Conservation (phyloP, 1,140 invertebrate species). For the Eupristina koningsbergeri region DNA sequence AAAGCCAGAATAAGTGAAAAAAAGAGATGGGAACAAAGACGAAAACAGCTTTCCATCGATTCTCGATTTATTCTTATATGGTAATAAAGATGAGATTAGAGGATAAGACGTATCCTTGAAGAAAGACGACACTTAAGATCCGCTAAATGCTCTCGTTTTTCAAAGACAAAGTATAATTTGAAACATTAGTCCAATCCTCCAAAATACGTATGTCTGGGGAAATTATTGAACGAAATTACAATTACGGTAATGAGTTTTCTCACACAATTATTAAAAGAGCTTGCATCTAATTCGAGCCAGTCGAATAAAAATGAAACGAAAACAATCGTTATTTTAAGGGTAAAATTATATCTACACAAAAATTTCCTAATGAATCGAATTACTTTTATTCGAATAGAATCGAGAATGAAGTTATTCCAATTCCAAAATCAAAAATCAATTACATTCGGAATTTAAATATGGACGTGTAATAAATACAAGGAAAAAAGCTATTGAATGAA, state of each 20-base stretch:
- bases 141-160: background rate
- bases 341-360: no score
- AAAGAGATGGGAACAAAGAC: background rate
- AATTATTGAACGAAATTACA: background rate
- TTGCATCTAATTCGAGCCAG: background rate
- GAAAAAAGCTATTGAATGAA: no score
- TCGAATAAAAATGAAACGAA: no score
- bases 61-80: slow-evolving; percentile 33
- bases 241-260: background rate
- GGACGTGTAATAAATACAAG: background rate
- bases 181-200: background rate
- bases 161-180: background rate
- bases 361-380: background rate
- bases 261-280: background rate
- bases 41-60: slow-evolving; percentile 39
- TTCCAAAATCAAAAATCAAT: background rate
- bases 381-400: background rate
- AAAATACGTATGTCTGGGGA: background rate
- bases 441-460: background rate
- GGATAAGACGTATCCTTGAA: background rate
- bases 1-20: background rate
- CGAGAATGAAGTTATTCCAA: background rate
- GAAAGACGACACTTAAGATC: slow-evolving; percentile 4
- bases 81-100: slow-evolving; percentile 16
- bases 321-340: no score